Percentiles rank a stretch among this genome's conserved stretches.
phyloP scores from a whole-genome alignment of 2,888 invertebrate species.

The Candidula unifasciata region DNA sequence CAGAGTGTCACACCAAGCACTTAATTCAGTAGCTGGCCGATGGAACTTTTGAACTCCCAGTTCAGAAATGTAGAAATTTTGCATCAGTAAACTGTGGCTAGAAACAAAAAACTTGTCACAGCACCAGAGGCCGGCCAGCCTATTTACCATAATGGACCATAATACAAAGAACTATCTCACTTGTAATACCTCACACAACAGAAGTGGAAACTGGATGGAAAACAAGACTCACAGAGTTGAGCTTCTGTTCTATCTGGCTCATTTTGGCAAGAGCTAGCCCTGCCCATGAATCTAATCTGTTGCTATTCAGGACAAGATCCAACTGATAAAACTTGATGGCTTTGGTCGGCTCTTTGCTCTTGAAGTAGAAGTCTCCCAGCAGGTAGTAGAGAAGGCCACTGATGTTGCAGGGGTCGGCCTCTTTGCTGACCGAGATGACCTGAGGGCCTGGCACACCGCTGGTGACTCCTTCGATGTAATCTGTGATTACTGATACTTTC shows the following conservation, averaged over 20 bases:
- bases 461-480: constrained; percentile 84
- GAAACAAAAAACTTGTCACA: no score
- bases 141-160: no score
- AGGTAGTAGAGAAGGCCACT: constrained; percentile 85
- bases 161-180: no score
- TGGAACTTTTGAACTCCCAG: no score
- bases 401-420: constrained; percentile 39
- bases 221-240: constrained; percentile 83
- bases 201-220: neutral
- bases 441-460: constrained; percentile 80
- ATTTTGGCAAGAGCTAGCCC: constrained; percentile 85
- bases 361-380: constrained; percentile 94
- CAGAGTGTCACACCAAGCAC: no score
- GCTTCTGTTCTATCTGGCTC: constrained; percentile 86
- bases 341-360: constrained; percentile 86
- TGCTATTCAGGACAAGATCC: constrained; percentile 88
- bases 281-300: constrained; percentile 94
- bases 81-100: no score
- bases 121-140: no score
- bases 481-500: constrained; percentile 82
- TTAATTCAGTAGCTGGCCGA: no score
- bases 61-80: no score
- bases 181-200: neutral
- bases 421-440: constrained; percentile 53
- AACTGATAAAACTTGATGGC: constrained; percentile 89